These are phyloP conservation scores for Drosophila ananassae DNA, from an alignment of 1,140 invertebrate genomes.

Conservation along the genomic window DNA sequence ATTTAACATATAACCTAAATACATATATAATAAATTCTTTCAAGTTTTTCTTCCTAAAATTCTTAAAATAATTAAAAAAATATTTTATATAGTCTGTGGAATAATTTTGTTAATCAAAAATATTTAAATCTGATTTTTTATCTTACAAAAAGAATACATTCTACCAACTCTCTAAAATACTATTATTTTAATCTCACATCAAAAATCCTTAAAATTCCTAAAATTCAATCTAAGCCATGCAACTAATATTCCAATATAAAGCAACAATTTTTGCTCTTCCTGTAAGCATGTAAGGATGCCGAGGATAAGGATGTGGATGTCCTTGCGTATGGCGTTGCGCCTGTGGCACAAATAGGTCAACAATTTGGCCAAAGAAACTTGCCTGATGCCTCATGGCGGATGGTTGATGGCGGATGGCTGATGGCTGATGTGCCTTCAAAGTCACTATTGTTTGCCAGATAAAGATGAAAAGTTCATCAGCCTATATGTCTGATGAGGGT, in stretches of 20 bases:
- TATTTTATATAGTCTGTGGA: no score
- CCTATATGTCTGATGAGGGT: neutral
- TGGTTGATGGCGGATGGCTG: neutral
- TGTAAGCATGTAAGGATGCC: neutral
- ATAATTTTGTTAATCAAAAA: no score
- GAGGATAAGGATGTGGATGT: constrained; percentile 1
- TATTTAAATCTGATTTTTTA: no score
- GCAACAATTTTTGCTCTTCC: neutral
- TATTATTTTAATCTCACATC: no score
- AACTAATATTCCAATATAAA: neutral
- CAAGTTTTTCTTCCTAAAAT: no score
- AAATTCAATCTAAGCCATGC: no score
- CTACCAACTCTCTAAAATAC: no score
- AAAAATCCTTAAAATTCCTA: no score
- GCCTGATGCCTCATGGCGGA: neutral
- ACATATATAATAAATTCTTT: no score
- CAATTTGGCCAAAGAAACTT: constrained; percentile 24
- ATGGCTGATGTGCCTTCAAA: constrained; percentile 1
- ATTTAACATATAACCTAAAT: no score
- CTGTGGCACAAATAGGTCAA: constrained; percentile 53
- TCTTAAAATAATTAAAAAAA: no score
- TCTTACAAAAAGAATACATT: no score
- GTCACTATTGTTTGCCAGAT: constrained; percentile 1
- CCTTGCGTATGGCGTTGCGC: constrained; percentile 30
- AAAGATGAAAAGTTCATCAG: constrained; percentile 5